phyloP scores from a whole-genome alignment of 2,888 invertebrate genomes.

The Raillietiella orientalis region DNA sequence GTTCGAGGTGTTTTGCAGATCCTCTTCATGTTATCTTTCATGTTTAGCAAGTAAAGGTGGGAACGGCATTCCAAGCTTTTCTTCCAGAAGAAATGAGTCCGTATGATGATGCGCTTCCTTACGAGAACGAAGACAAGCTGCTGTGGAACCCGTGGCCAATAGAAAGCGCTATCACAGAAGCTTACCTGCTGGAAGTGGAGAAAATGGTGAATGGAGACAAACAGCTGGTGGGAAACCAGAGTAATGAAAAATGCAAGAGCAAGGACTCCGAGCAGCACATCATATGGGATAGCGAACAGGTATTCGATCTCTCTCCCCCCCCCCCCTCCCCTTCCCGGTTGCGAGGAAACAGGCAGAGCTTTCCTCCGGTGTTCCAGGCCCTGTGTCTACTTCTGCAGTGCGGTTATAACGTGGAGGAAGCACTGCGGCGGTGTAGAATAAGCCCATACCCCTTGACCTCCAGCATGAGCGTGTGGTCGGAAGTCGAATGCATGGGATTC shows the following conservation, averaged over 20 bases:
- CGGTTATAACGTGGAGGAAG: conserved; percentile 81
- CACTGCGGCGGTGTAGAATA: conserved; percentile 40
- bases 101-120: conserved; percentile 74
- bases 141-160: conserved; percentile 65
- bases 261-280: conserved; percentile 7
- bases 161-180: too few species aligned
- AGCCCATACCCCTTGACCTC: conserved; percentile 28
- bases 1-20: too few species aligned
- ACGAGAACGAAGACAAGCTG: conserved; percentile 78
- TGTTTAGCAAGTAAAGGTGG: conserved; percentile 68
- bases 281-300: too few species aligned
- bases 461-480: conserved; percentile 67
- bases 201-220: conserved; percentile 1
- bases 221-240: too few species aligned
- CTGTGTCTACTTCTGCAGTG: conserved; percentile 65
- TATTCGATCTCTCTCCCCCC: too few species aligned
- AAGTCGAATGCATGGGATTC: conserved; percentile 86
- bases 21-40: too few species aligned
- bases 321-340: too few species aligned
- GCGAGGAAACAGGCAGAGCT: too few species aligned
- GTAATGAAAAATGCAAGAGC: conserved; percentile 1
- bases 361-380: conserved; percentile 25
- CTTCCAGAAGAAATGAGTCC: conserved; percentile 69
- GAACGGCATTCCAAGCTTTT: conserved; percentile 65
- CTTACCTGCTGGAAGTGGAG: conserved; percentile 1